Base-by-base conservation (phyloP, 1,140 invertebrate genomes). In the Penaeus japonicus region DNA sequence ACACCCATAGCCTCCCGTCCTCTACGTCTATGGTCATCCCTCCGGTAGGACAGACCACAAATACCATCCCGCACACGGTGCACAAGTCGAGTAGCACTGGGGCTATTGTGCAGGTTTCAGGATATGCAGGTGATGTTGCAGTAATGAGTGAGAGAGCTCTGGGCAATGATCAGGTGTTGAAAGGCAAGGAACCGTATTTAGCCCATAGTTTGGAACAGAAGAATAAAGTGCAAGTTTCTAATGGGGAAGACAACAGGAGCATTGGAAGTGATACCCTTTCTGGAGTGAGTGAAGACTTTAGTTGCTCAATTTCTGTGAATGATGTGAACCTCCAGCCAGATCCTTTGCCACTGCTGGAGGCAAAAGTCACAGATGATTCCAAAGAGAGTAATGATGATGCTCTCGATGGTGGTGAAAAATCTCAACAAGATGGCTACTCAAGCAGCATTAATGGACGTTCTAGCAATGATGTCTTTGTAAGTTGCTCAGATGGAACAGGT, bases 251-350 rank as follows among this genome's bases (percentile, higher is more conserved):
- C 32, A 88, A 77, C 27, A 83, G 81, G 17, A 90, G 90, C 62
- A 78, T 90, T 27, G 90, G 90, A 18, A 90, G 89, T 81, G 90
- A 90, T 65, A 90, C 90, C 10, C 83, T 90, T 30, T 90, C 90
- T 10, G 90, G 90, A 5, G 89, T 90, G 15, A 90, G 90, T 73
- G 90, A 90, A 30, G 89, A 90, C 59, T 90, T 90, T 39, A 90
- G 90, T 87, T 90, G 90, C 85, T 90, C 90, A n/a, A 32, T 87
- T 17, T 62, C 87, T 47, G 65, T 73, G 18, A 73, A 39, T 55
- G 79, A 75, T 22, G 78, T 70, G 24, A 54, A 75, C n/a, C 80
- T 82, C 20, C 55, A 75, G 22, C 70, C 79, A 75, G 78, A 88
- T 20, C 65, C 80, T 24, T 24, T 78, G 30, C 70, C 65, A 73